phyloP scores from a whole-genome alignment of 2,113 vertebrate genomes.

The Sminthopsis crassicaudata region DNA sequence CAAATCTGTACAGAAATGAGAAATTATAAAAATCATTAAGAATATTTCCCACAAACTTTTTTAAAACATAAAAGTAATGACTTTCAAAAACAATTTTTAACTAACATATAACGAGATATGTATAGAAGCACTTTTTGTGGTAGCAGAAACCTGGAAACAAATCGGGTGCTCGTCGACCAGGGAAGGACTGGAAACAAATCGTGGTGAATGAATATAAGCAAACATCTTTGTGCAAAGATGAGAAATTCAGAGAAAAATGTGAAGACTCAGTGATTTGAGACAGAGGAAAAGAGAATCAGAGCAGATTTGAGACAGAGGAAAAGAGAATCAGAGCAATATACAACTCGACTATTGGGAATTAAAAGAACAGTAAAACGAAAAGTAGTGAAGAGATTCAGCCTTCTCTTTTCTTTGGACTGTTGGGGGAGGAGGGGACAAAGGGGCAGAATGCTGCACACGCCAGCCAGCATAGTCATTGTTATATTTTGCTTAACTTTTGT shows the following conservation, averaged over 20 bases:
- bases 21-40: constrained; percentile 57
- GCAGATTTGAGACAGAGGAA: background rate
- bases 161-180: background rate
- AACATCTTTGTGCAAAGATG: background rate
- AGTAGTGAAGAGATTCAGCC: background rate
- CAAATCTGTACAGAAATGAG: constrained; percentile 45
- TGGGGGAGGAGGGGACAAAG: background rate
- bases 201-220: background rate
- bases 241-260: background rate
- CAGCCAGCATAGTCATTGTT: background rate
- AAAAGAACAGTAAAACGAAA: background rate
- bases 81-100: constrained; percentile 32
- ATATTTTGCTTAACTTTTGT: background rate
- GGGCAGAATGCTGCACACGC: background rate
- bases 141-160: background rate
- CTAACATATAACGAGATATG: background rate
- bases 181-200: background rate
- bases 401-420: background rate
- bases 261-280: background rate
- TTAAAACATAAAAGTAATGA: constrained; percentile 53
- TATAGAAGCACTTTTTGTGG: background rate
- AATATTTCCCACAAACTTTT: constrained; percentile 48
- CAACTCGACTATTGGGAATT: background rate
- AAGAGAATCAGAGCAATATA: background rate
- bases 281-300: background rate